Evolutionary conservation across 2,888 invertebrate species (phyloP), one percentile per base, ranked within the genome.

Genomic region (Zonitis immaculata): DNA sequence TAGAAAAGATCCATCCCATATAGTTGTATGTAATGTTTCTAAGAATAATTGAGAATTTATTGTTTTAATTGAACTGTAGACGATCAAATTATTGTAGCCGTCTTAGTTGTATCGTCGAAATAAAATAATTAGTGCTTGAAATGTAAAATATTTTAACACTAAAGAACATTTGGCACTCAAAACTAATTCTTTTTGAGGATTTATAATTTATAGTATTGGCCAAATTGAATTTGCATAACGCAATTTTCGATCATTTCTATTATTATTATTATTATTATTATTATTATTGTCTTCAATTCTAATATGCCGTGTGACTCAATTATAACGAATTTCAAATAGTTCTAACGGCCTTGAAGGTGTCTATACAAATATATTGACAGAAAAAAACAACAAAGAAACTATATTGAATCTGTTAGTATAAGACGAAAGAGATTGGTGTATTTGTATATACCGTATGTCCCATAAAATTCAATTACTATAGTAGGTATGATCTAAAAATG

Each of bases 251-350:
- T n/a, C n/a, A n/a, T n/a, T n/a, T n/a, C n/a, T n/a, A n/a, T n/a
- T n/a, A n/a, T n/a, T n/a, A n/a, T n/a, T n/a, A n/a, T n/a, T n/a
- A n/a, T n/a, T n/a, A n/a, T n/a, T n/a, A n/a, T n/a, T n/a, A n/a
- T 22, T 22, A 22, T 22, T 22, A 22, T 18, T 18, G 18, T 18
- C 12, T 8, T 14, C 11, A 4, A 18, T 18, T 39, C 39, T 39
- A 39, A 39, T 9, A 20, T 18, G 18, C 39, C 18, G 25, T 42
- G 48, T 42, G 48, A 51, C 48, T 51, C 45, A 50, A 42, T 55
- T 55, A 55, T 51, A 49, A 51, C 44, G 22, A 18, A 55, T 51
- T 54, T 47, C 47, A 43, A 51, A 51, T 51, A 51, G 49, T 45
- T 45, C n/a, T 28, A 12, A 25, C 28, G 50, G 45, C 54, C 54